Conservation (phyloP, 2,888 invertebrate genomes). For the Boloria euphrosyne region DNA sequence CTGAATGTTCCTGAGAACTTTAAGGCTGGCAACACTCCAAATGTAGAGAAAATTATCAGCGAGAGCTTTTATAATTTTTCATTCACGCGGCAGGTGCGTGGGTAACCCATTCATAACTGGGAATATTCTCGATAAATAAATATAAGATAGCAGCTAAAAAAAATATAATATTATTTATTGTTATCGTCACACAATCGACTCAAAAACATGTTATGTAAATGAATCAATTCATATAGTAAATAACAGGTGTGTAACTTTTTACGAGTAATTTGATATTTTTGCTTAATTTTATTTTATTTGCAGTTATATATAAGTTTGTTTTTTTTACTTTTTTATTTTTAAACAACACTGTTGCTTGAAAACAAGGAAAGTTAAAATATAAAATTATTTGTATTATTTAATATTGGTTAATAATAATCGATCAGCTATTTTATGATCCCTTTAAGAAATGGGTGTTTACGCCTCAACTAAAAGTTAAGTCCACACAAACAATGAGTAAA, state of each 20-base stretch:
- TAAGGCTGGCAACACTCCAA: conserved; percentile 56
- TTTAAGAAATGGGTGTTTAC: too few species aligned
- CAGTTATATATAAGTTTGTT: too few species aligned
- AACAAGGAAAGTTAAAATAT: too few species aligned
- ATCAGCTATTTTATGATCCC: too few species aligned
- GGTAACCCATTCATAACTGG: conserved; percentile 45
- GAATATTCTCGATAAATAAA: conserved; percentile 37
- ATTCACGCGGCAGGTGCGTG: conserved; percentile 48
- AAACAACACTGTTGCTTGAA: too few species aligned
- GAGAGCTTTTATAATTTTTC: conserved; percentile 43
- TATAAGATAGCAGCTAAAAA: neutral
- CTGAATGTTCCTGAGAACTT: conserved; percentile 50
- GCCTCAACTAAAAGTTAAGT: too few species aligned
- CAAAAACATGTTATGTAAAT: conserved; percentile 14
- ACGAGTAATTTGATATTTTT: too few species aligned
- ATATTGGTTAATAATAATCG: too few species aligned
- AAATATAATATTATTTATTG: conserved; percentile 10
- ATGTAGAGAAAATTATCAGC: conserved; percentile 43
- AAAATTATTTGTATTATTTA: too few species aligned
- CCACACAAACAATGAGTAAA: too few species aligned
- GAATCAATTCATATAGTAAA: neutral
- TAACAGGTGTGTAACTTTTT: neutral
- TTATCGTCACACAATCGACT: conserved; percentile 2
- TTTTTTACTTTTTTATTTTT: too few species aligned
- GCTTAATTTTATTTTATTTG: neutral